Conservation (phyloP, 2,888 invertebrate species). For the Tinea trinotella region DNA sequence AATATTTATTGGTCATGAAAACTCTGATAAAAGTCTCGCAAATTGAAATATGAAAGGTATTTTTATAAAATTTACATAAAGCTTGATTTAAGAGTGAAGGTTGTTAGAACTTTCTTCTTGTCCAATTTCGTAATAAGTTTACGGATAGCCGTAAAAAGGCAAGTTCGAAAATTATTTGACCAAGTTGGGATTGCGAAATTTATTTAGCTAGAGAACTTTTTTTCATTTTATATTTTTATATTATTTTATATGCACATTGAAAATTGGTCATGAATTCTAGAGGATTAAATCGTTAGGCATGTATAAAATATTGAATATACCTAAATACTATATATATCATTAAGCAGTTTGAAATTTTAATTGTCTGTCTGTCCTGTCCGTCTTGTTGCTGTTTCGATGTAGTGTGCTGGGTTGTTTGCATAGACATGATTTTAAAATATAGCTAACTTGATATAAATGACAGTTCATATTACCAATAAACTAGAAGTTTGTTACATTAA, state of each 20-base stretch:
- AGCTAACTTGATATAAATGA: too few species aligned
- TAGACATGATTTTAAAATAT: too few species aligned
- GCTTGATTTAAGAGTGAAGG: conserved; percentile 16
- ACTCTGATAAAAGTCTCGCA: conserved; percentile 1
- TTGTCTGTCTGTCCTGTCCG: too few species aligned
- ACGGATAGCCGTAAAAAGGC: conserved; percentile 14
- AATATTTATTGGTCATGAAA: conserved; percentile 3
- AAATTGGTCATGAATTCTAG: neutral
- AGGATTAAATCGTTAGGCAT: too few species aligned
- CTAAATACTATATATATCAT: too few species aligned
- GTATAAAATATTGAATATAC: too few species aligned
- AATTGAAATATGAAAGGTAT: conserved; percentile 14
- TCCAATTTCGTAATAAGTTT: conserved; percentile 15
- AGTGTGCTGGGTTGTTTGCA: too few species aligned
- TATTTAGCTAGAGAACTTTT: neutral
- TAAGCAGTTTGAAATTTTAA: too few species aligned
- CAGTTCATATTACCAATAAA: too few species aligned
- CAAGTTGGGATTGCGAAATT: conserved; percentile 12
- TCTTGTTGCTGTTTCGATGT: too few species aligned
- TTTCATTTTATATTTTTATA: too few species aligned
- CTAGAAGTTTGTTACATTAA: too few species aligned
- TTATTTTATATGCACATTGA: neutral
- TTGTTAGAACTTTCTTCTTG: conserved; percentile 14
- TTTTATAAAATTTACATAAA: conserved; percentile 14
- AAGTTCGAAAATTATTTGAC: conserved; percentile 16